Evolutionary conservation across 2,113 vertebrate species (phyloP).

Genomic region (Pelusios castaneus): DNA sequence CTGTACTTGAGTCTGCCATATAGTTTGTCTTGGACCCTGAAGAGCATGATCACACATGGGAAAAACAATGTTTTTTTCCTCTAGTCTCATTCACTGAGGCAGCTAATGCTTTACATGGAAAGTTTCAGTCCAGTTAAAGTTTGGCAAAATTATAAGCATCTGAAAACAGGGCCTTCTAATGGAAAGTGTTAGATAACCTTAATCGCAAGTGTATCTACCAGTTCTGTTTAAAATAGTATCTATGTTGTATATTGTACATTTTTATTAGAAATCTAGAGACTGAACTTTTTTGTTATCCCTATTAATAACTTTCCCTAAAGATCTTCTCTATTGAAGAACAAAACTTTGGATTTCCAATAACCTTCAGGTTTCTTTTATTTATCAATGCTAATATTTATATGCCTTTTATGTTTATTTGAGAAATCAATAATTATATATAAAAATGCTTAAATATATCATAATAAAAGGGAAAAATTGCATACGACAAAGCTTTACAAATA

Average conservation of each 20-base stretch:
- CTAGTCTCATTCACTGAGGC: background rate
- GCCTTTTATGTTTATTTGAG: background rate
- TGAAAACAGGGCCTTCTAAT: background rate
- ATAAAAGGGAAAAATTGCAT: background rate
- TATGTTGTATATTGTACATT: background rate
- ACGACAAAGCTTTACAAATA: background rate
- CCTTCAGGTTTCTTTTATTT: background rate
- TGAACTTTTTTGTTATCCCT: background rate
- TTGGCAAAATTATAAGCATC: background rate
- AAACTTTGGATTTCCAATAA: too few relatives aligned
- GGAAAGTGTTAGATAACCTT: background rate
- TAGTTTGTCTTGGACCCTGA: too few relatives aligned
- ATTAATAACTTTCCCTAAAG: background rate
- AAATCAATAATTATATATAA: background rate
- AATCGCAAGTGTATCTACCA: background rate
- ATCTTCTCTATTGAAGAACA: accelerated
- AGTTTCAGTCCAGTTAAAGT: background rate
- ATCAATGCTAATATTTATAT: background rate
- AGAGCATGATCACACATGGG: too few relatives aligned
- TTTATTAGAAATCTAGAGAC: background rate
- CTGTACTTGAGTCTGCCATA: too few relatives aligned
- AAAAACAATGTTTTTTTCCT: accelerated
- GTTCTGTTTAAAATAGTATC: background rate
- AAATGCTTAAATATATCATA: background rate
- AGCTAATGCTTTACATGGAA: background rate